A percentile compares a stretch with the other conserved stretches of the same genome.
phyloP scores from a whole-genome alignment of 2,797 vertebrate species.

The Enteromius radiatus region DNA sequence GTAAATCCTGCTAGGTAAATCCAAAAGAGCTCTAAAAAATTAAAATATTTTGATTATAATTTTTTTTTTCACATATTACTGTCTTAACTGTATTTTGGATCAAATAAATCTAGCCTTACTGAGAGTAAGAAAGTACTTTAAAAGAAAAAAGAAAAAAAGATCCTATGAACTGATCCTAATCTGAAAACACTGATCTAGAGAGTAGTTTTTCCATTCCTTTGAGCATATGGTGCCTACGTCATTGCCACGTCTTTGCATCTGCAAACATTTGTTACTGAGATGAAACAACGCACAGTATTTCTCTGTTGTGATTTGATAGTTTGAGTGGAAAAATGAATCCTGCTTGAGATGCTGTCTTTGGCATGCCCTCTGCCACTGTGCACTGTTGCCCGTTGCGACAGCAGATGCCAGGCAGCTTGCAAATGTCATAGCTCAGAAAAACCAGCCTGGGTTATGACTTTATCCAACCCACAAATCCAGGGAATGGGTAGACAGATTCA shows the following conservation, averaged over 20 bases:
- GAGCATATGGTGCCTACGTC: background rate
- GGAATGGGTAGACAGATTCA: background rate
- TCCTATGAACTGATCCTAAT: background rate
- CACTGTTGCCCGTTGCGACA: slow-evolving; percentile 34
- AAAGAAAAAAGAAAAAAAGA: background rate
- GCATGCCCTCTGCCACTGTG: slow-evolving; percentile 20
- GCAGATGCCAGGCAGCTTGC: slow-evolving; percentile 40
- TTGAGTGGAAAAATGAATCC: slow-evolving; percentile 3
- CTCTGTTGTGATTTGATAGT: background rate
- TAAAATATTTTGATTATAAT: background rate
- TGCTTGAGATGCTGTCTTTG: slow-evolving; percentile 5
- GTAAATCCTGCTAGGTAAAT: background rate
- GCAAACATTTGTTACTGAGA: slow-evolving; percentile 1
- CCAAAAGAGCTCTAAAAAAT: background rate
- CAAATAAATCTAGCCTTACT: background rate
- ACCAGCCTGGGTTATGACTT: slow-evolving; percentile 23
- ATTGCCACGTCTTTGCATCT: background rate
- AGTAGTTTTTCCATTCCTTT: background rate
- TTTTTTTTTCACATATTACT: background rate
- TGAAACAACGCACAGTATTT: background rate
- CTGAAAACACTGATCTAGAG: background rate
- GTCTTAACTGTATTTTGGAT: background rate
- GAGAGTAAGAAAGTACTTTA: background rate
- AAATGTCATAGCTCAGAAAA: slow-evolving; percentile 48
- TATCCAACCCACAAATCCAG: slow-evolving; percentile 21